Base-by-base conservation (phyloP, 1,140 invertebrate genomes). In the Hestina assimilis region DNA sequence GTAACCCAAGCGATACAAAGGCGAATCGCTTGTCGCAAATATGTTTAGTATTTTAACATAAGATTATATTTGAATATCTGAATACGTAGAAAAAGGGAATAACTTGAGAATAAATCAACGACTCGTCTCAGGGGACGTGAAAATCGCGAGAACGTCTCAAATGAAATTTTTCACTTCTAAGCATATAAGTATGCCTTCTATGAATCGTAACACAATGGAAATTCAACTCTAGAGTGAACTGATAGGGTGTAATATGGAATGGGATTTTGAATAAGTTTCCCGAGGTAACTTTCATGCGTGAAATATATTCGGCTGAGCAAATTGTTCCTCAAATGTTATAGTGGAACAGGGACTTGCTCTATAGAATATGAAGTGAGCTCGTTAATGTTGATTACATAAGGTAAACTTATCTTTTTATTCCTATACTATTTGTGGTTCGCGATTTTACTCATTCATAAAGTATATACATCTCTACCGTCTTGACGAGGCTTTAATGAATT, bases 111-210 rank as follows among this genome's bases (percentile, higher is more conserved):
- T 80, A 83, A 81, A 81, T 83, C 80, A 81, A 80, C 75, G 70
- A 59, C 42, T 59, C 50, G 54, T 67, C 78, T 66, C 70, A 12
- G 42, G 72, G 76, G 75, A 74, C 64, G 62, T 52, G 66, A 38
- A 78, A 79, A 81, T 81, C 74, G 76, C 68, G 66, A 74, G 79
- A 81, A 79, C 77, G 72, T 78, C 80, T 73, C 75, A 81, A 83
- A 83, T 81, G 75, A 81, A 83, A 83, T 83, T 81, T 81, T 73
- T 73, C 69, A 77, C 75, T 72, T 66, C 66, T 62, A 71, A 66
- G 59, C 71, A 57, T 74, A 69, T 65, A 75, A 73, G 33, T 66
- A 69, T 38, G 29, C 45, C 42, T 72, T 66, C 59, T 65, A 50
- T 66, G 63, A 63, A 57, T 69, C 38, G 19, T 5, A 4, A 9